phyloP scores from a whole-genome alignment of 2,888 invertebrate species.

The Xanthorhoe spadicearia region DNA sequence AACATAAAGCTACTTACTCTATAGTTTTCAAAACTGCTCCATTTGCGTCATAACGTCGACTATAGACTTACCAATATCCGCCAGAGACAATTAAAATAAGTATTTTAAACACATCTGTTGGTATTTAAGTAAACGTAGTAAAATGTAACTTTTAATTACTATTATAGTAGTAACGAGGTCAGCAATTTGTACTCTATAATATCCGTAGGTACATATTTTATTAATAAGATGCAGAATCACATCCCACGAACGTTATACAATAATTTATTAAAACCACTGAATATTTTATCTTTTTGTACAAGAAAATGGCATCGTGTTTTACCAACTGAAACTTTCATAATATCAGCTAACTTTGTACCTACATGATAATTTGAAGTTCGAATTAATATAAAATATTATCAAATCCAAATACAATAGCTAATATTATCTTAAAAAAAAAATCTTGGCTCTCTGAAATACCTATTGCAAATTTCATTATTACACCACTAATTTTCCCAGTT shows the following conservation, averaged over 20 bases:
- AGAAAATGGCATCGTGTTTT: no score
- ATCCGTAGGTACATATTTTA: background rate
- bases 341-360: no score
- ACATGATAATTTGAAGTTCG: no score
- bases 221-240: background rate
- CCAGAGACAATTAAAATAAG: background rate
- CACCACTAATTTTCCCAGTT: background rate
- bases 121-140: background rate
- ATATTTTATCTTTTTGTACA: no score
- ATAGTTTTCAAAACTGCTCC: no score
- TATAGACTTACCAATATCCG: background rate
- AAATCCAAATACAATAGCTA: no score
- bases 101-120: background rate
- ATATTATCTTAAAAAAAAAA: no score
- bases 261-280: background rate
- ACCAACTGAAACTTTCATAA: no score
- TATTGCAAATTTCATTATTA: background rate
- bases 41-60: slow-evolving; percentile 1
- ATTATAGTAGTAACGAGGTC: background rate
- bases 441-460: no score
- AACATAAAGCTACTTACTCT: no score
- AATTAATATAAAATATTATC: no score
- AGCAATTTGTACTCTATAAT: background rate
- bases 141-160: background rate
- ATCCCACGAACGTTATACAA: background rate